Evolutionary conservation across 2,113 vertebrate genomes (phyloP).

Genomic region (Brevimyrus niger): DNA sequence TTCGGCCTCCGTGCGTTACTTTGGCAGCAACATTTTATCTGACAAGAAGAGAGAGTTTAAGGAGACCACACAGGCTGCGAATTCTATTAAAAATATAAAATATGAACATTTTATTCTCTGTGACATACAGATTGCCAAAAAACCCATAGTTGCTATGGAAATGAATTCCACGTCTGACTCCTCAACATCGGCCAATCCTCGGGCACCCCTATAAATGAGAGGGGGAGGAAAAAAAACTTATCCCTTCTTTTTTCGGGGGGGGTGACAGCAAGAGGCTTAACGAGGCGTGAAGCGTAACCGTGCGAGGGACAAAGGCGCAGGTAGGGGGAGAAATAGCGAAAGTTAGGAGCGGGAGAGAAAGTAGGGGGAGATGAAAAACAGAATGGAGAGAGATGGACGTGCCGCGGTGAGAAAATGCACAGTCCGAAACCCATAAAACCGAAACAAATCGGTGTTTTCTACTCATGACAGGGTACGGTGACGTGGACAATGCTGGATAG

Average conservation of each 20-base stretch:
- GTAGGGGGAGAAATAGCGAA: constrained; percentile 33
- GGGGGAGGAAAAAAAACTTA: constrained; percentile 40
- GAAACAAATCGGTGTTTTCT: constrained; percentile 30
- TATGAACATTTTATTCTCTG: constrained; percentile 46
- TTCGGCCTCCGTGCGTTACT: background rate
- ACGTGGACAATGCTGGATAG: constrained; percentile 13
- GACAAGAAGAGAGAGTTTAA: constrained; percentile 18
- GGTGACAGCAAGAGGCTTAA: constrained; percentile 50
- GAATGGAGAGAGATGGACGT: constrained; percentile 16
- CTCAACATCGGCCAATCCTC: constrained; percentile 51
- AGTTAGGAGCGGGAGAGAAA: background rate
- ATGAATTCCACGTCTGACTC: constrained; percentile 47
- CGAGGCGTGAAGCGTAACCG: constrained; percentile 60
- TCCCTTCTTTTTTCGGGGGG: constrained; percentile 49
- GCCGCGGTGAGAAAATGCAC: constrained; percentile 21
- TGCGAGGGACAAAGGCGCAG: constrained; percentile 55
- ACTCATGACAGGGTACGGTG: constrained; percentile 11
- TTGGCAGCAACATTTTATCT: constrained; percentile 32
- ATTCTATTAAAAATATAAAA: constrained; percentile 30
- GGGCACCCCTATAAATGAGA: constrained; percentile 44
- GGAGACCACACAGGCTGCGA: constrained; percentile 51
- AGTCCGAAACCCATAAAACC: constrained; percentile 23
- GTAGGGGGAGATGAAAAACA: constrained; percentile 27
- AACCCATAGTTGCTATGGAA: constrained; percentile 35
- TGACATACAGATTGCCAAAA: constrained; percentile 33